Percentiles rank a stretch among this genome's conserved stretches.
Evolutionary conservation across 1,140 invertebrate species (phyloP).

Genomic region (Euura lappo): DNA sequence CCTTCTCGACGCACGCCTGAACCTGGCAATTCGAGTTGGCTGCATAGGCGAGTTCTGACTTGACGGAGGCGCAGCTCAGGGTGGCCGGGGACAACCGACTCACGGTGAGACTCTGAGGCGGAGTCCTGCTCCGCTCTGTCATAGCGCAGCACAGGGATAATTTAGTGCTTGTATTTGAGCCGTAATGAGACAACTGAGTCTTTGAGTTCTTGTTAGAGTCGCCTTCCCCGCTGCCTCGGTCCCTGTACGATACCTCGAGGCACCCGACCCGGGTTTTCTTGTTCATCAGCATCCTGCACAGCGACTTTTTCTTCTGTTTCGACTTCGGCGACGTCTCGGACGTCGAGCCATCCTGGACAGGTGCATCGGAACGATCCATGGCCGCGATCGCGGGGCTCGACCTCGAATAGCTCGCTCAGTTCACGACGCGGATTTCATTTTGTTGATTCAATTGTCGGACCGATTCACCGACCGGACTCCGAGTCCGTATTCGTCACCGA

Average conservation of each 20-base stretch:
- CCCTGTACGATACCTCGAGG: conserved; percentile 46
- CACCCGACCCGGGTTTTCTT: conserved; percentile 58
- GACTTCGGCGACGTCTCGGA: conserved; percentile 47
- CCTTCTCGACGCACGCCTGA: conserved; percentile 39
- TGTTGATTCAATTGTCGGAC: not conserved
- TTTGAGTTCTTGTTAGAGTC: conserved; percentile 46
- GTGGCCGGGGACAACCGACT: conserved; percentile 50
- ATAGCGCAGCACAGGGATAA: conserved; percentile 57
- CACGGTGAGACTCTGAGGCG: conserved; percentile 50
- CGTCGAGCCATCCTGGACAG: conserved; percentile 15
- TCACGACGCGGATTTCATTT: not conserved
- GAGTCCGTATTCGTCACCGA: not conserved
- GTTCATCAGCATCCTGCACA: conserved; percentile 54
- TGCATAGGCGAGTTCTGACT: conserved; percentile 44
- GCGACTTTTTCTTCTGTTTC: conserved; percentile 57
- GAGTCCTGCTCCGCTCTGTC: conserved; percentile 55
- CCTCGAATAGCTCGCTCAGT: not conserved
- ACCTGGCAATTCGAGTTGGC: conserved; percentile 45
- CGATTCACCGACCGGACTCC: not conserved
- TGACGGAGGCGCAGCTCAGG: conserved; percentile 46
- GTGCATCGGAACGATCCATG: conserved; percentile 21
- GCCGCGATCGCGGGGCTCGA: not conserved
- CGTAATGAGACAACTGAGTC: conserved; percentile 50
- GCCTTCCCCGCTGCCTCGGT: conserved; percentile 36
- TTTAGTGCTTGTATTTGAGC: conserved; percentile 55